Evolutionary conservation across 2,888 invertebrate species (phyloP), one percentile per base, ranked within the genome.

Genomic region (Rambutsinella grinnellia): DNA sequence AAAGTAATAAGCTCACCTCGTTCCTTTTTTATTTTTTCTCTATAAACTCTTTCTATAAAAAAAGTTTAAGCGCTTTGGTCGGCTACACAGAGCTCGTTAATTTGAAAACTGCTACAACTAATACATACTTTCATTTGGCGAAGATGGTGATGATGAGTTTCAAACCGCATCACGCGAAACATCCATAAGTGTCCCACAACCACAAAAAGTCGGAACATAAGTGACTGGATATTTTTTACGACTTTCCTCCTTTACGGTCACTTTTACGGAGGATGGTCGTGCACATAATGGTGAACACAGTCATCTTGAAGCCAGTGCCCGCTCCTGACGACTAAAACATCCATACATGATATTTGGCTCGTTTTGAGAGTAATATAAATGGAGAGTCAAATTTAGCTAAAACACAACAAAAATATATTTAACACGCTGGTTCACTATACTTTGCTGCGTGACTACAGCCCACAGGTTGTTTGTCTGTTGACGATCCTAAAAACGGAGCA

Each of bases 401-500:
- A 36, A 13, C 36, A 36, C 36, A 13, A 13, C 36, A 36, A 36
- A 36, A 36, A 36, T 36, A 13, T 36, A 8, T 36, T 36, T 36
- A 8, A 8, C 36, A 36, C 13, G 6, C 36, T 36, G 13, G 6
- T 13, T 5, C 6, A 36, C 36, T 36, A 36, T 61, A 57, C 54
- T 56, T 56, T 62, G 49, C 67, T 67, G 62, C 56, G 74, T 62
- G 74, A 67, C 67, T 68, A 61, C 46, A n/a, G 74, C 74, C 74
- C 74, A 75, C 67, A 75, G 74, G 74, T 75, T 75, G 67, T 68
- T 75, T 75, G 62, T 68, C 51, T 53, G 62, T 24, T 13, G 61
- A 56, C 67, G 62, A 46, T 0, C n/a, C 10, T 17, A 5, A 49
- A 49, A 36, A 36, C 5, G 6, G 13, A 36, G 36, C 36, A 5